phyloP scores from a whole-genome alignment of 2,113 vertebrate genomes.

The Sus scrofa region T2T-Sscrofa CM000812.6:253031501-253032000 shows the following conservation, averaged over 20 bases:
- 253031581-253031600: slow-evolving; percentile 14
- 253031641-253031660: slow-evolving; percentile 41
- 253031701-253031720: neutral
- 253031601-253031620: neutral
- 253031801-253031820: neutral
- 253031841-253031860: neutral
- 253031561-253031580: slow-evolving; percentile 57
- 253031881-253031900: neutral
- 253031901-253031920: neutral
- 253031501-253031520: slow-evolving; percentile 51
- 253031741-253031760: neutral
- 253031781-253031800: neutral
- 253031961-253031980: neutral
- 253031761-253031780: neutral
- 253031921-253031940: neutral
- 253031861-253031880: neutral
- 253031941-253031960: neutral
- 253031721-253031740: neutral
- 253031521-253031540: slow-evolving; percentile 35
- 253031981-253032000: neutral
- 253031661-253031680: neutral
- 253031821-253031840: neutral
- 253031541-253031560: slow-evolving; percentile 55
- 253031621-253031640: neutral
- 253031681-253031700: neutral